These are phyloP conservation scores for Cynocephalus volans DNA, from an alignment of 2,113 vertebrate species.

Conservation along the genomic window DNA sequence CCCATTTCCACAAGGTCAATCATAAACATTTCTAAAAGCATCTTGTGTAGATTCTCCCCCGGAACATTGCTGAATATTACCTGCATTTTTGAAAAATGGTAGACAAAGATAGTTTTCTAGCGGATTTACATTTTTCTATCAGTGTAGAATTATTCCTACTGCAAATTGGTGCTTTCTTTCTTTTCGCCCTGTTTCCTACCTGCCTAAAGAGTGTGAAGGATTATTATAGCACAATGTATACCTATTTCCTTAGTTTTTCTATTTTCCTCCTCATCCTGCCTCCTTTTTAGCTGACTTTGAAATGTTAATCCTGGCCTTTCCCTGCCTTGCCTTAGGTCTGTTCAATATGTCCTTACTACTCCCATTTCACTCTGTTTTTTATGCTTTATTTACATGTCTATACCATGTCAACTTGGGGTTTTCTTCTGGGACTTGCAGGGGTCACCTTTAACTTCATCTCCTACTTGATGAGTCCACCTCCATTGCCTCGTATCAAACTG, in stretches of 20 bases:
- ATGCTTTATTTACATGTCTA: background rate
- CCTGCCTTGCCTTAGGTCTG: background rate
- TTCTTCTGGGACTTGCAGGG: background rate
- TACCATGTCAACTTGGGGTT: background rate
- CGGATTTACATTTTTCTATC: conserved; percentile 59
- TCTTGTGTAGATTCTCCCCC: background rate
- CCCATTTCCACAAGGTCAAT: background rate
- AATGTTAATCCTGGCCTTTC: background rate
- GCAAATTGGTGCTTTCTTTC: background rate
- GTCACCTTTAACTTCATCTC: conserved; percentile 34
- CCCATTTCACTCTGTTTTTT: background rate
- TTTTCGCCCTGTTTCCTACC: background rate
- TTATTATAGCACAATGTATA: background rate
- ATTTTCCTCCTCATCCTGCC: too few species aligned
- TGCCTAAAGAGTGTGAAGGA: background rate
- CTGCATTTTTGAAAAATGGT: conserved; percentile 14
- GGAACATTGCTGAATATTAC: background rate
- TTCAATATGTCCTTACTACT: background rate
- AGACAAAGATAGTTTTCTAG: background rate
- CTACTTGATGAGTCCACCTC: background rate
- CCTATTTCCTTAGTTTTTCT: background rate
- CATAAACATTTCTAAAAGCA: background rate
- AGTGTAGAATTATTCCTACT: background rate
- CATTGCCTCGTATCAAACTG: background rate
- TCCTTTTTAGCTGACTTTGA: background rate